Evolutionary conservation across 2,797 vertebrate species (phyloP), one percentile per base, ranked within the genome.

Genomic region (Catostomus latipinnis): DNA sequence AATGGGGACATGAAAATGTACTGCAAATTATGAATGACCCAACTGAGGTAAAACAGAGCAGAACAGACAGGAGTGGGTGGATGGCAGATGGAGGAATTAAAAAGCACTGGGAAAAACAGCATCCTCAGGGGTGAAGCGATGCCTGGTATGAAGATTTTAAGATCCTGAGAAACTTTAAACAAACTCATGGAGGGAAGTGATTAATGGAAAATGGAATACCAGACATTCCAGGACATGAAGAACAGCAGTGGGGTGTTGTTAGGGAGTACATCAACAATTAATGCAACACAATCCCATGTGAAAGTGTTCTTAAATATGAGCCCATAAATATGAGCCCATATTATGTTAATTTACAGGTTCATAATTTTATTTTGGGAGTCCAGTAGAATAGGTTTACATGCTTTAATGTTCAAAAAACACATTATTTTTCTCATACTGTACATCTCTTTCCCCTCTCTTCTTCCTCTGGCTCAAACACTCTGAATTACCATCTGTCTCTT

Each of bases 131-230:
- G 87, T 88, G 83, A 53, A 81, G 61, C 78, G 83, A 88, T 86
- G 82, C 85, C 71, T 83, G 81, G 82, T 87, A 52, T 57, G 81
- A 79, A 87, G 86, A 80, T 87, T 81, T 14, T 80, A 53, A 67
- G 53, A 54, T 74, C 56, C 87, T 91, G 91, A 91, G 90, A 93
- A 92, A 89, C 90, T 91, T 91, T 91, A 92, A 90, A 88, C 91
- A 93, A 92, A 91, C 89, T 90, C 50, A 78, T 87, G 78, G 2
- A 82, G 86, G 87, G 83, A 77, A 87, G 34, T 50, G 49, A 53
- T 58, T 61, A 0, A 77, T 18, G 16, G 22, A 77, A 70, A 61
- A 76, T 52, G 4, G 9, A 61, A 79, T 54, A 11, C 57, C 76
- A 78, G 58, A 71, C 68, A 71, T 62, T 63, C 50, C 50, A 60